A percentile compares a stretch with the other conserved stretches of the same genome.
Evolutionary conservation across 2,113 vertebrate genomes (phyloP).

Genomic region (Gadus chalcogrammus): DNA sequence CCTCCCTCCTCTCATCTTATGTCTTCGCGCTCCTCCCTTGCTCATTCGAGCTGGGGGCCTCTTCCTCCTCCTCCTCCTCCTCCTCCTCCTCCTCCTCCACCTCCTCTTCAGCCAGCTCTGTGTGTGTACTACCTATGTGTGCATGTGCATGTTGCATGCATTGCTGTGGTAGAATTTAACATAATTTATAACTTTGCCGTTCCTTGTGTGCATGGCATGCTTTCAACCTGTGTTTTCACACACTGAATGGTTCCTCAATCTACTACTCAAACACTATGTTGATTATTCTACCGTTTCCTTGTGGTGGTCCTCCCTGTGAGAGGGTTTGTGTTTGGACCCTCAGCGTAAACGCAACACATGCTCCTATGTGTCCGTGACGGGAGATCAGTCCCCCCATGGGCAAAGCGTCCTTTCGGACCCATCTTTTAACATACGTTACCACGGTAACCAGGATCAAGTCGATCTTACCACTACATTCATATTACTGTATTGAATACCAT

Average conservation of each 20-base stretch:
- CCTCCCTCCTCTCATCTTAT: slow-evolving; percentile 71
- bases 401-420: slow-evolving; percentile 16
- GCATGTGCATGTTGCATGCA: slow-evolving; percentile 68
- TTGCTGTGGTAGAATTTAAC: slow-evolving; percentile 36
- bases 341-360: slow-evolving; percentile 43
- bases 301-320: slow-evolving; percentile 32
- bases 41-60: slow-evolving; percentile 57
- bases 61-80: slow-evolving; percentile 60
- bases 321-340: slow-evolving; percentile 37
- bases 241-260: slow-evolving; percentile 47
- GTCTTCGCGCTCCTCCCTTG: slow-evolving; percentile 59
- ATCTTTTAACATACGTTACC: neutral
- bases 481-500: too few species aligned
- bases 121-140: slow-evolving; percentile 57
- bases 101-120: slow-evolving; percentile 64
- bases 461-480: too few species aligned
- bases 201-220: slow-evolving; percentile 70
- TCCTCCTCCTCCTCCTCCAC: slow-evolving; percentile 66
- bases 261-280: slow-evolving; percentile 48
- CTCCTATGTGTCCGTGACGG: slow-evolving; percentile 28
- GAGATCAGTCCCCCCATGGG: slow-evolving; percentile 36
- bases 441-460: too few species aligned
- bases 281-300: slow-evolving; percentile 3
- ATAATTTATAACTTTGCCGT: slow-evolving; percentile 24
- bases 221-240: slow-evolving; percentile 56